Conservation (phyloP, 2,888 invertebrate genomes). For the Melinaea menophilus region DNA sequence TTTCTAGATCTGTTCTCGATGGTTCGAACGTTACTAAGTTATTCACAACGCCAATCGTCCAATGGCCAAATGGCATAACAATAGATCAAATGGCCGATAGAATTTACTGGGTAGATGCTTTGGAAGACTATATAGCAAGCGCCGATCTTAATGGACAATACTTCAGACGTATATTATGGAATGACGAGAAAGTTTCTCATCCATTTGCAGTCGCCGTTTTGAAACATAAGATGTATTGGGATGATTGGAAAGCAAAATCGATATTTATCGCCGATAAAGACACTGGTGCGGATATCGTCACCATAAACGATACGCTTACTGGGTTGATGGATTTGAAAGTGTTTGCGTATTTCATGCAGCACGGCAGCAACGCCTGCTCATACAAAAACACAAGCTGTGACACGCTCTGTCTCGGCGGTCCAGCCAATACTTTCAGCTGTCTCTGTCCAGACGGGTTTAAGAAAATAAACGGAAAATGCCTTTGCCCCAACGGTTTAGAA, state of each 20-base stretch:
- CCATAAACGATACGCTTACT: conserved; percentile 79
- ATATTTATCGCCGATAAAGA: conserved; percentile 90
- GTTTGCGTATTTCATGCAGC: conserved; percentile 85
- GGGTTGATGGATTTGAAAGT: conserved; percentile 91
- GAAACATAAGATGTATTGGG: conserved; percentile 93
- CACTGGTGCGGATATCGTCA: conserved; percentile 79
- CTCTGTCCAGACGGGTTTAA: conserved; percentile 89
- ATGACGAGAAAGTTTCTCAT: conserved; percentile 84
- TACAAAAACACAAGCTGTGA: conserved; percentile 80
- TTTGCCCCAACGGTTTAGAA: conserved; percentile 84
- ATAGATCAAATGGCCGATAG: conserved; percentile 89
- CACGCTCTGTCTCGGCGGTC: conserved; percentile 87
- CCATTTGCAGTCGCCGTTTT: conserved; percentile 92
- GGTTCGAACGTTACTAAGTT: conserved; percentile 82
- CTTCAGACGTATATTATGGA: conserved; percentile 81
- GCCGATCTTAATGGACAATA: conserved; percentile 83
- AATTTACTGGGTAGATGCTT: conserved; percentile 93
- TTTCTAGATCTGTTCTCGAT: conserved; percentile 88
- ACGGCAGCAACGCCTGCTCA: conserved; percentile 85
- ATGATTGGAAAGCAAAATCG: conserved; percentile 90
- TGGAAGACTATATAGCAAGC: conserved; percentile 88
- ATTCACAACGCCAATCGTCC: conserved; percentile 81
- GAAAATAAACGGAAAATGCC: conserved; percentile 77
- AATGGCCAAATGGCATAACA: conserved; percentile 93
- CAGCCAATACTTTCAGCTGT: conserved; percentile 82